phyloP scores from a whole-genome alignment of 2,113 vertebrate species.

The Marcusenius ussheri region DNA sequence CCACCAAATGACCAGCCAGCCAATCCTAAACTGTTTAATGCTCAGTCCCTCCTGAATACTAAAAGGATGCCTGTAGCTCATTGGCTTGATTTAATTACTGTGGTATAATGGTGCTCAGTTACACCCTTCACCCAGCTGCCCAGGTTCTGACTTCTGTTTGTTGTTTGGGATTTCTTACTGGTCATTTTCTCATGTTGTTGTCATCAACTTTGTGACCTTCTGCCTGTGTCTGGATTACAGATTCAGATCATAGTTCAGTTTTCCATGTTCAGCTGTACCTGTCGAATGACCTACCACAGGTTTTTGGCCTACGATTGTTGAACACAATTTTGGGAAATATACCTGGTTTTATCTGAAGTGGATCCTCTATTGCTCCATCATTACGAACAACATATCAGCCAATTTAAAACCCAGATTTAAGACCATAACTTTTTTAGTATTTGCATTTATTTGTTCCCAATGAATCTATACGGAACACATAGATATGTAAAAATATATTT shows the following conservation, averaged over 20 bases:
- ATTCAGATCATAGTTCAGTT: neutral
- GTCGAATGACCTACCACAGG: neutral
- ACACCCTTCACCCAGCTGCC: neutral
- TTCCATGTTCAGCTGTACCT: neutral
- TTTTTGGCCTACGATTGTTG: neutral
- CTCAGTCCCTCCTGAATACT: neutral
- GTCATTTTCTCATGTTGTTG: neutral
- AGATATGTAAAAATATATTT: neutral
- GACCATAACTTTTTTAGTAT: neutral
- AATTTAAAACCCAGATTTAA: neutral
- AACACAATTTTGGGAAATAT: neutral
- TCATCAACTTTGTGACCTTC: neutral
- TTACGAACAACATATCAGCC: neutral
- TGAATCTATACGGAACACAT: neutral
- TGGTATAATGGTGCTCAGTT: neutral
- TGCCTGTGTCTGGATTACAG: neutral
- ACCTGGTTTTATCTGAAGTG: neutral
- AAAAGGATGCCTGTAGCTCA: neutral
- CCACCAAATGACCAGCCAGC: neutral
- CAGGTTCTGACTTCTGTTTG: neutral
- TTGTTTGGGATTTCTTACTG: neutral
- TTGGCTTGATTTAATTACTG: neutral
- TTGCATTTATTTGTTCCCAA: neutral
- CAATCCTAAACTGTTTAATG: neutral
- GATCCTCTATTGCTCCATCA: neutral